Percentiles rank a stretch among this genome's conserved stretches.
phyloP scores from a whole-genome alignment of 2,888 invertebrate species.

The Tribolium freemani region DNA sequence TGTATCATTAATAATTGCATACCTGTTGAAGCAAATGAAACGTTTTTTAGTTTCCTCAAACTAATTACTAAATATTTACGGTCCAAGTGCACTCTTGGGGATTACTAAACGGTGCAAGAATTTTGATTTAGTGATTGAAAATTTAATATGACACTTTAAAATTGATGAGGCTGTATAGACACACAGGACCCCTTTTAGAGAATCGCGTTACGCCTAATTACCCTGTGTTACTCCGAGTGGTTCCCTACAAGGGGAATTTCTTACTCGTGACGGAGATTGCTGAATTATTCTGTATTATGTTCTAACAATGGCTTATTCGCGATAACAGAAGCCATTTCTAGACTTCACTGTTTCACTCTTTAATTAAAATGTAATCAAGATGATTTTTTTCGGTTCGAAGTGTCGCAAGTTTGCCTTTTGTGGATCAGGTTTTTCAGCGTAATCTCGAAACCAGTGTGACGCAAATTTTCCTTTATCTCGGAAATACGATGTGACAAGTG shows the following conservation, averaged over 20 bases:
- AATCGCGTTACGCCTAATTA: conserved; percentile 41
- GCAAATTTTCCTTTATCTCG: conserved; percentile 7
- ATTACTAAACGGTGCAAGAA: background rate
- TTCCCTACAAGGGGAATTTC: conserved; percentile 53
- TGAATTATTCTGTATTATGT: conserved; percentile 49
- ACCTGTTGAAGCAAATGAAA: conserved; percentile 12
- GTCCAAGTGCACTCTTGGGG: too few species aligned
- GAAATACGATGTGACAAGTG: conserved; percentile 9
- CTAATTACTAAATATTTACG: background rate
- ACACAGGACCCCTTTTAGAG: conserved; percentile 39
- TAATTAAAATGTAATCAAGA: conserved; percentile 46
- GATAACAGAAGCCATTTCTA: conserved; percentile 44
- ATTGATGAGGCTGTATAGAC: conserved; percentile 44
- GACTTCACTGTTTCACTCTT: conserved; percentile 40
- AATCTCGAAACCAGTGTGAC: conserved; percentile 1
- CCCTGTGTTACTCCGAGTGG: conserved; percentile 41
- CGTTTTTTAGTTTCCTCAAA: background rate
- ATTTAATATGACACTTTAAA: conserved; percentile 46
- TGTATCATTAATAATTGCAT: conserved; percentile 16
- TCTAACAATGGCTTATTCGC: conserved; percentile 44
- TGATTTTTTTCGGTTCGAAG: conserved; percentile 18
- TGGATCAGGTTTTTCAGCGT: background rate
- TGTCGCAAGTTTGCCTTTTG: background rate
- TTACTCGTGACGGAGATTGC: conserved; percentile 49
- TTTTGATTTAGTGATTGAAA: conserved; percentile 16